phyloP scores from a whole-genome alignment of 2,797 vertebrate species.

The Octomys mimax region DNA sequence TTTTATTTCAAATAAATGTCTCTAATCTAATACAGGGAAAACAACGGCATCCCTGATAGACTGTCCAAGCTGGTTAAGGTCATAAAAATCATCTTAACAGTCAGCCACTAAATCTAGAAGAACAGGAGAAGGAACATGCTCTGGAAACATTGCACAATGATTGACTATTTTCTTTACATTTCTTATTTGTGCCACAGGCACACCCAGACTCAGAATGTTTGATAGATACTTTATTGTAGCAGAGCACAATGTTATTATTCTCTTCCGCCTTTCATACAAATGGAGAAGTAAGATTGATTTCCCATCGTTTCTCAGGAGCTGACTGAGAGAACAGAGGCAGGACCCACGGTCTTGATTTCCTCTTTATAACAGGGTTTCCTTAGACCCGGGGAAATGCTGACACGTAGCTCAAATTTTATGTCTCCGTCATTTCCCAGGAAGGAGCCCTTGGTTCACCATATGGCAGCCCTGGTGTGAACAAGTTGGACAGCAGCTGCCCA shows the following conservation, averaged over 20 bases:
- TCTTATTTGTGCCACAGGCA: neutral
- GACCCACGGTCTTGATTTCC: neutral
- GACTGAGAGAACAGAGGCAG: neutral
- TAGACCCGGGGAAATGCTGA: neutral
- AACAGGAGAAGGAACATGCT: neutral
- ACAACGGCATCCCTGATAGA: neutral
- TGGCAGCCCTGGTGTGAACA: neutral
- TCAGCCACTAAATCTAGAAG: neutral
- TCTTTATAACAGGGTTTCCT: neutral
- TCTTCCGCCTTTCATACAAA: neutral
- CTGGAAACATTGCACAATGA: neutral
- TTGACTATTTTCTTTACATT: neutral
- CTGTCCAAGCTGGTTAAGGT: neutral
- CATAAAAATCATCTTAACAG: neutral
- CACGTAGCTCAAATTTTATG: neutral
- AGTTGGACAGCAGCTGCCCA: neutral
- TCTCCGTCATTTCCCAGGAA: neutral
- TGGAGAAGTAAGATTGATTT: neutral
- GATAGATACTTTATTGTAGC: neutral
- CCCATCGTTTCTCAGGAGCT: neutral
- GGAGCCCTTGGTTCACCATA: neutral
- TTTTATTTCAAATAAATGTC: slow-evolving; percentile 43
- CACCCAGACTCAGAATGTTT: neutral
- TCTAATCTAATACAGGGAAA: neutral
- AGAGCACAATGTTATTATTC: neutral